Conservation (phyloP, 2,888 invertebrate species). For the Habrosyne pyritoides region DNA sequence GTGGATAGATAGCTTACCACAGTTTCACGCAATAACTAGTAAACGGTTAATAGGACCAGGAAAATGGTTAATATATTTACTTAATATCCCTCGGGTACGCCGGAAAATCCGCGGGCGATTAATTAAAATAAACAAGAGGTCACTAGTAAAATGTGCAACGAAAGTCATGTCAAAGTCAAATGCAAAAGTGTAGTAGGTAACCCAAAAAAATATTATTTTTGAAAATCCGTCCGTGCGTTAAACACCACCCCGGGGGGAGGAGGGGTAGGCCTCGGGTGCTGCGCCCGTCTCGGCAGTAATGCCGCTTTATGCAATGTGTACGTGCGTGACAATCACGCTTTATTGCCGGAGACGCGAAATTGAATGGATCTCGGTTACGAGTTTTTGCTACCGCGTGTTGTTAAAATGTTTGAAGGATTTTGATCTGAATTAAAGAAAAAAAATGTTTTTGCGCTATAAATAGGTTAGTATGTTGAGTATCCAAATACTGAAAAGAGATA, state of each 20-base stretch:
- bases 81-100: too few species aligned
- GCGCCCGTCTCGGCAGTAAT: conserved; percentile 38
- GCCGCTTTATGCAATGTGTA: conserved; percentile 70
- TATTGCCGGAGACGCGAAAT: conserved; percentile 70
- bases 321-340: conserved; percentile 82
- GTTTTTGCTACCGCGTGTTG: conserved; percentile 24
- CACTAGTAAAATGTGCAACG: not conserved
- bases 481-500: too few species aligned
- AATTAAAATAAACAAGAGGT: not conserved
- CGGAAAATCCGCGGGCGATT: too few species aligned
- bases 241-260: conserved; percentile 38
- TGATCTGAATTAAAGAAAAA: not conserved
- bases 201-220: conserved; percentile 57
- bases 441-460: not conserved
- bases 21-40: too few species aligned
- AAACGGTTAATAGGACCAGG: too few species aligned
- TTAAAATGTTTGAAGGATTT: not conserved
- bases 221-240: conserved; percentile 69
- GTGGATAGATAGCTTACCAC: too few species aligned
- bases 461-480: too few species aligned
- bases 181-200: conserved; percentile 33
- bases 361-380: conserved; percentile 61
- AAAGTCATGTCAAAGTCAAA: conserved; percentile 23
- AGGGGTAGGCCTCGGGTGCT: conserved; percentile 16
- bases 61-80: too few species aligned